Percentiles rank a stretch among this genome's conserved stretches.
Conservation (phyloP, 1,140 invertebrate species). For the Drosophila biarmipes region DNA sequence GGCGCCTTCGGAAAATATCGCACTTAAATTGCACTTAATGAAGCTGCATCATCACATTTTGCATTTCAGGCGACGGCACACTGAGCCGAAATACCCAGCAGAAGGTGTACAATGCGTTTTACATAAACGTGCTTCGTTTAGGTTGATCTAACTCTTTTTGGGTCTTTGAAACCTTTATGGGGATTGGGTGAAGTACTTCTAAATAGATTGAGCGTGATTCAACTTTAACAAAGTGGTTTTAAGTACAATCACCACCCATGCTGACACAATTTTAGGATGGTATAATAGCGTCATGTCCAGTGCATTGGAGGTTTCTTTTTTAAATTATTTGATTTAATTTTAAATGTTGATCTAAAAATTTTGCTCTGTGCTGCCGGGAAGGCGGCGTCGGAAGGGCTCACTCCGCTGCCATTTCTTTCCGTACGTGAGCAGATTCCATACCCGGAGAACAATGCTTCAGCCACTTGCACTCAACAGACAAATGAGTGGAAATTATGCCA, state of each 20-base stretch:
- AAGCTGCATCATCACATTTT: constrained; percentile 82
- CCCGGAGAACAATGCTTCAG: constrained; percentile 61
- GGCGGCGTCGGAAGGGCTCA: constrained; percentile 14
- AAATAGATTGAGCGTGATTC: no score
- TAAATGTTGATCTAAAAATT: neutral
- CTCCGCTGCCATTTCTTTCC: constrained; percentile 40
- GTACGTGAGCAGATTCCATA: constrained; percentile 68
- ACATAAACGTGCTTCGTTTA: neutral
- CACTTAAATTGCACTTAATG: constrained; percentile 81
- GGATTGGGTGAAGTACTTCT: no score
- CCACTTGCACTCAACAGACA: constrained; percentile 77
- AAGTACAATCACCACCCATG: no score
- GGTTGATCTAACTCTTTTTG: neutral
- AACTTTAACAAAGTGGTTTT: no score
- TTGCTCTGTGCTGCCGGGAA: neutral
- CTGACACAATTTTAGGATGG: neutral
- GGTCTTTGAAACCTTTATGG: no score
- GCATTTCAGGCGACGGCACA: constrained; percentile 56
- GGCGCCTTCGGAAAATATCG: constrained; percentile 58
- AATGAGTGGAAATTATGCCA: constrained; percentile 81
- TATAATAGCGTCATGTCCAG: no score
- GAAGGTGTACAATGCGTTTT: neutral
- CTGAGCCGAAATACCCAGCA: neutral
- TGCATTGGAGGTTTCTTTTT: no score
- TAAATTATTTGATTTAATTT: no score